Conservation (phyloP, 2,113 vertebrate genomes). For the Malurus melanocephalus region DNA sequence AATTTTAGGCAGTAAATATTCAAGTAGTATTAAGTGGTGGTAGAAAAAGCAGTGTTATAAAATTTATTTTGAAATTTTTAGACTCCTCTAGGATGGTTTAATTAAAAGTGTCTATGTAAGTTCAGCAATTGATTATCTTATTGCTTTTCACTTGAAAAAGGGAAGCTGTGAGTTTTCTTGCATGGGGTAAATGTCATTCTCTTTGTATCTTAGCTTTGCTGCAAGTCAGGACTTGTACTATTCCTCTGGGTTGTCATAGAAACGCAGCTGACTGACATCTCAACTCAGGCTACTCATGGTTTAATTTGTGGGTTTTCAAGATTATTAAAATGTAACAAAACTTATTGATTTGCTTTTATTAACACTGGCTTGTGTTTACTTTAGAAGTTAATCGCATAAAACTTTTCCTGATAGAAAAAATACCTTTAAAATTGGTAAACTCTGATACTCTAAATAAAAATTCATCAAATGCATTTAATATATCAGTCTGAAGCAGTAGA, state of each 20-base stretch:
- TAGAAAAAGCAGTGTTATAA: neutral
- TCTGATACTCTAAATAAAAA: neutral
- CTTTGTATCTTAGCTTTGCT: constrained; percentile 74
- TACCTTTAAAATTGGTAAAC: constrained; percentile 31
- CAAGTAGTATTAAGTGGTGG: neutral
- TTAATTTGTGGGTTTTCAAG: constrained; percentile 79
- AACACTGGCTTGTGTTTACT: constrained; percentile 67
- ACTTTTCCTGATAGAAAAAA: constrained; percentile 45
- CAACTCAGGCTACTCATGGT: constrained; percentile 73
- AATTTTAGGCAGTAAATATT: neutral
- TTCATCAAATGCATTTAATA: constrained; percentile 35
- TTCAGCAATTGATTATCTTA: constrained; percentile 59
- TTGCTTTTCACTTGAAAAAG: neutral
- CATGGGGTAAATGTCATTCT: constrained; percentile 77
- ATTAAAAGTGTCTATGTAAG: constrained; percentile 66
- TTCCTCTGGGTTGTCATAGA: constrained; percentile 81
- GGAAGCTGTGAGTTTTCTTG: constrained; percentile 66
- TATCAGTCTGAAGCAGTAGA: constrained; percentile 43
- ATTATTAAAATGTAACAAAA: constrained; percentile 88
- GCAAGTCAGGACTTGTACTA: constrained; percentile 72
- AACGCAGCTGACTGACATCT: constrained; percentile 78
- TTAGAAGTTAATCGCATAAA: constrained; percentile 62
- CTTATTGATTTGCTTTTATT: constrained; percentile 84
- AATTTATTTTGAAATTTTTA: constrained; percentile 44
- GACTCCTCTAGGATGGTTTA: constrained; percentile 39